Evolutionary conservation across 2,113 vertebrate genomes (phyloP).

Genomic region (Dromas ardeola): DNA sequence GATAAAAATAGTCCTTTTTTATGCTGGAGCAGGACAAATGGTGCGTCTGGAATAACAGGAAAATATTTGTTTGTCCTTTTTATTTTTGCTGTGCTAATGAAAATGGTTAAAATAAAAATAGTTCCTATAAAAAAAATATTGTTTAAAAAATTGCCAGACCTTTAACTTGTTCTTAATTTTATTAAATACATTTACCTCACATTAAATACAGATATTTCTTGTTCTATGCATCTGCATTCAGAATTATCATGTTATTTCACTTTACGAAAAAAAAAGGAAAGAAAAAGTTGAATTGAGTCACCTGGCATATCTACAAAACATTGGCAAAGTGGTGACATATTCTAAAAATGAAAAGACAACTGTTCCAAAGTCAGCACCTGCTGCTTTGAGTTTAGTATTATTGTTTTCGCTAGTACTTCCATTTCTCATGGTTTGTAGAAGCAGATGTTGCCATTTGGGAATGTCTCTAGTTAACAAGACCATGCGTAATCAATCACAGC

Average conservation of each 20-base stretch:
- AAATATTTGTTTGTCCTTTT: neutral
- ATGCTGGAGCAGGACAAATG: neutral
- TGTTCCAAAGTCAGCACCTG: conserved; percentile 63
- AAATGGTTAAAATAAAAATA: neutral
- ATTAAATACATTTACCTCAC: neutral
- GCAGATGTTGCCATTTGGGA: conserved; percentile 59
- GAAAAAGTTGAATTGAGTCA: neutral
- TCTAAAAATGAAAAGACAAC: conserved; percentile 39
- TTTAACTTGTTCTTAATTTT: neutral
- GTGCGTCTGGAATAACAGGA: neutral
- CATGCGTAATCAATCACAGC: conserved; percentile 48
- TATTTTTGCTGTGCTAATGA: neutral
- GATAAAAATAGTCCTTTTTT: neutral
- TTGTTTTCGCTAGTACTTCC: conserved; percentile 51
- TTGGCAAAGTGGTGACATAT: neutral
- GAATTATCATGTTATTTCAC: neutral
- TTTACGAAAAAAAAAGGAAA: neutral
- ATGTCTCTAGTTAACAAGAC: conserved; percentile 59
- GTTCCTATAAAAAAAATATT: neutral
- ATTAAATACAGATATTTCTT: neutral
- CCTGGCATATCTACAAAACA: neutral
- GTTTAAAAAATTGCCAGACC: neutral
- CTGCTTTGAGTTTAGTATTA: conserved; percentile 38
- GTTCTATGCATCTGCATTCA: neutral
- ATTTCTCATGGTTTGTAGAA: conserved; percentile 65